Evolutionary conservation across 35 echinoderm and acorn worm genomes (phyloP).

Genomic region (Ptychodera flava): DNA sequence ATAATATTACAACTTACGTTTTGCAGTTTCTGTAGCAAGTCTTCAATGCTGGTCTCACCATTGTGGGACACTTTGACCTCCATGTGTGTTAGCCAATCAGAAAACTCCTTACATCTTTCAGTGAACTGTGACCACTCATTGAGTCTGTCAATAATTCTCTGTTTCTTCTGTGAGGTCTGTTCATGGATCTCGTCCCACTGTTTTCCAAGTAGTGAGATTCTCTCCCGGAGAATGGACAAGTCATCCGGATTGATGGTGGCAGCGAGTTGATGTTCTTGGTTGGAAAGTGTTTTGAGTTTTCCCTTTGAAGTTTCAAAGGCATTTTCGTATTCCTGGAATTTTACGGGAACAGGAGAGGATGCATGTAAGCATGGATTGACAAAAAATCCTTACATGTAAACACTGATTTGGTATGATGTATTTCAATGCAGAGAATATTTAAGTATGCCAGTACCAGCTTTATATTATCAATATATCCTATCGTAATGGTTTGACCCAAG

Average conservation of each 20-base stretch:
- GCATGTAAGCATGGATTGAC: no score
- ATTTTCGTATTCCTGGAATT: constrained; percentile 75
- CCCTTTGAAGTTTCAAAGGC: constrained; percentile 50
- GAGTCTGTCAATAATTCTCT: constrained; percentile 76
- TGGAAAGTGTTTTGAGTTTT: constrained; percentile 59
- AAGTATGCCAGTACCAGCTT: no score
- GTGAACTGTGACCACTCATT: constrained; percentile 75
- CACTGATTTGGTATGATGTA: no score
- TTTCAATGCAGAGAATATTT: no score
- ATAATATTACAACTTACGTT: no score
- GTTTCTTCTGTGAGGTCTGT: constrained; percentile 70
- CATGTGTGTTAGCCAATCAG: constrained; percentile 94
- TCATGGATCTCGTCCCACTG: constrained; percentile 87
- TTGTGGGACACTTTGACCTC: constrained; percentile 78
- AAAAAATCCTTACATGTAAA: no score
- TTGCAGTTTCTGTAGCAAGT: constrained; percentile 81
- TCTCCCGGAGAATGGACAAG: constrained; percentile 85
- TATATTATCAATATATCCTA: no score
- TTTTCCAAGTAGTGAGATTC: constrained; percentile 81
- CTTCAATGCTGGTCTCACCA: constrained; percentile 92
- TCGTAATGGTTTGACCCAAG: no score
- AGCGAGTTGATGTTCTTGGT: constrained; percentile 37
- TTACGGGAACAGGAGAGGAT: no score
- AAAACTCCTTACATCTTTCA: constrained; percentile 74
- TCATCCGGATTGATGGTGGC: constrained; percentile 66